Percentiles rank a stretch among this genome's conserved stretches.
Evolutionary conservation across 2,113 vertebrate species (phyloP).

Genomic region (Brachyhypopomus gauderio): DNA sequence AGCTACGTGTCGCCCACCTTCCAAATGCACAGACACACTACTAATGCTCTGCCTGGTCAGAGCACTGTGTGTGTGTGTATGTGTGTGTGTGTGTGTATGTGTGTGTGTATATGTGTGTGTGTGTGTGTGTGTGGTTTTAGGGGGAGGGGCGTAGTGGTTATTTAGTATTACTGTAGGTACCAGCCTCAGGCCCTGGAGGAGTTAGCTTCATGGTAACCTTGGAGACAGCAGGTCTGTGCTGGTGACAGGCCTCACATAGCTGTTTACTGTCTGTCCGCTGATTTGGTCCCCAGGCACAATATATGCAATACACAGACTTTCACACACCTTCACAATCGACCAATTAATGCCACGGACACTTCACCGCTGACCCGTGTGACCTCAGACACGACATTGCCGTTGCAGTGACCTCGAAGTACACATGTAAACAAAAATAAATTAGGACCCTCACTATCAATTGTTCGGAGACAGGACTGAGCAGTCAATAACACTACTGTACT

Average conservation of each 20-base stretch:
- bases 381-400: background rate
- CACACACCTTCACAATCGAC: background rate
- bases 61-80: slow-evolving; percentile 21
- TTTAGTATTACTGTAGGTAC: slow-evolving; percentile 42
- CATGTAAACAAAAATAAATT: background rate
- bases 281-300: slow-evolving; percentile 3
- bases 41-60: slow-evolving; percentile 34
- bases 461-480: background rate
- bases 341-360: background rate
- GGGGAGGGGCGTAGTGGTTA: no score
- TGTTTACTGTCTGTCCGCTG: slow-evolving; percentile 41
- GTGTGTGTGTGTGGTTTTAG: slow-evolving; percentile 42
- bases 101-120: background rate
- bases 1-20: slow-evolving; percentile 38
- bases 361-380: background rate
- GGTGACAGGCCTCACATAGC: background rate
- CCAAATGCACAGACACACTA: background rate
- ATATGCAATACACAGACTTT: background rate
- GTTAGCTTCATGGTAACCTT: slow-evolving; percentile 52
- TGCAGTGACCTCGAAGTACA: background rate
- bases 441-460: background rate
- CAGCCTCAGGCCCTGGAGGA: slow-evolving; percentile 34
- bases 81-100: background rate
- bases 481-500: background rate
- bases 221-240: slow-evolving; percentile 42